A percentile compares a stretch with the other conserved stretches of the same genome.
Evolutionary conservation across 92 coral and sea anemone species (phyloP).

Genomic region (Micromussa lordhowensis): DNA sequence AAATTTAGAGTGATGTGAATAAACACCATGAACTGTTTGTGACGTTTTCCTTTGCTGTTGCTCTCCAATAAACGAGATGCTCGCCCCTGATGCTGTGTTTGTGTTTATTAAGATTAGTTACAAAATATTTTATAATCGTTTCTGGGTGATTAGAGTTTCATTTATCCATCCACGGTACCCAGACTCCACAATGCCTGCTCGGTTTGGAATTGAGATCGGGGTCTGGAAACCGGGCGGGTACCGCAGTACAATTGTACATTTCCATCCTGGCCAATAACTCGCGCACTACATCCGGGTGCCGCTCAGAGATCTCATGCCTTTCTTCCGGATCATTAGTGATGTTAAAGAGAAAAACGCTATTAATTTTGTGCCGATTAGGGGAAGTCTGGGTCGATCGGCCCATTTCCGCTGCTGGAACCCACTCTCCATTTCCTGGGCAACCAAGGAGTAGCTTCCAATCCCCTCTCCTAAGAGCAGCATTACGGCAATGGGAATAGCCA

Average conservation of each 20-base stretch:
- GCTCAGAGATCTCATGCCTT: constrained; percentile 33
- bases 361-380: background rate
- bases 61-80: background rate
- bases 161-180: constrained; percentile 54
- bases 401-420: constrained; percentile 58
- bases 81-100: too few relatives aligned
- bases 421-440: constrained; percentile 56
- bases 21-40: background rate
- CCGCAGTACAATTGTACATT: constrained; percentile 52
- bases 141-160: too few relatives aligned
- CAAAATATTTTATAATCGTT: too few relatives aligned
- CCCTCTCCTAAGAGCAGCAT: constrained; percentile 70
- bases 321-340: constrained; percentile 47
- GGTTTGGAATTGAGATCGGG: constrained; percentile 55
- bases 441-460: constrained; percentile 72
- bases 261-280: constrained; percentile 48
- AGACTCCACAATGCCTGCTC: constrained; percentile 22
- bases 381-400: background rate
- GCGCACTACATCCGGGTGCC: constrained; percentile 41
- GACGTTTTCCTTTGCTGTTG: background rate
- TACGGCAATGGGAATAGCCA: constrained; percentile 42
- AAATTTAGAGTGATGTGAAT: constrained; percentile 6
- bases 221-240: constrained; percentile 54
- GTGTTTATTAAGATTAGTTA: too few relatives aligned
- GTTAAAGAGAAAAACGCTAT: constrained; percentile 35